Base-by-base conservation (phyloP, 2,888 invertebrate genomes). In the Trimorus sp. region DNA sequence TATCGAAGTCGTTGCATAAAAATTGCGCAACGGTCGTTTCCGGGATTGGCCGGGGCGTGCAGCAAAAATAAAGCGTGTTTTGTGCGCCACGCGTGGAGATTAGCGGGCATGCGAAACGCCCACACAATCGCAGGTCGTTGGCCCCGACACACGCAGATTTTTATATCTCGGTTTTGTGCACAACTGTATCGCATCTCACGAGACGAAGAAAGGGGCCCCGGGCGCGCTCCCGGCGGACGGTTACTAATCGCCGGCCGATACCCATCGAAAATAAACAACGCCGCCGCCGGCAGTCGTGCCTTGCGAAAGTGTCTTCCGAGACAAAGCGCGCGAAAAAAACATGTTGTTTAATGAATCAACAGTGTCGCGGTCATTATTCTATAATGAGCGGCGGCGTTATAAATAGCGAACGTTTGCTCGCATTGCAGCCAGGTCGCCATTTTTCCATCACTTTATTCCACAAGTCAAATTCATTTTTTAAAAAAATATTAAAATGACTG, bases 61-160 rank as follows among this genome's bases (percentile, higher is more conserved):
- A 71, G 69, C 42, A 51, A 71, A 78, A 59, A 78, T 78, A 78
- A 78, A 78, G 71, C 60, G 65, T 48, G 60, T 80, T 75, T 84
- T 74, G 81, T 82, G 65, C 74, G 82, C 70, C 82, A 77, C 74
- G 85, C 85, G 78, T 74, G 65, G 65, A 75, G 83, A 81, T 82
- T 83, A 68, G 84, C 69, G 73, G 51, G 79, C 83, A 81, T 84
- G 87, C 84, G 68, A 86, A 87, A 86, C 87, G 85, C 84, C 86
- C 79, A 88, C 88, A 83, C 87, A 79, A 84, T 82, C 85, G 84
- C 79, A 63, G 89, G 86, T 86, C 86, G 76, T 87, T 88, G 87
- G 86, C 88, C 87, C 71, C 85, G 85, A 83, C 84, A 78, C 79
- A 66, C 75, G 83, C 74, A 63, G 78, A 77, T 79, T 78, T 80